These are phyloP conservation scores for Torymus auratus DNA, from an alignment of 2,888 invertebrate species.

Conservation along the genomic window DNA sequence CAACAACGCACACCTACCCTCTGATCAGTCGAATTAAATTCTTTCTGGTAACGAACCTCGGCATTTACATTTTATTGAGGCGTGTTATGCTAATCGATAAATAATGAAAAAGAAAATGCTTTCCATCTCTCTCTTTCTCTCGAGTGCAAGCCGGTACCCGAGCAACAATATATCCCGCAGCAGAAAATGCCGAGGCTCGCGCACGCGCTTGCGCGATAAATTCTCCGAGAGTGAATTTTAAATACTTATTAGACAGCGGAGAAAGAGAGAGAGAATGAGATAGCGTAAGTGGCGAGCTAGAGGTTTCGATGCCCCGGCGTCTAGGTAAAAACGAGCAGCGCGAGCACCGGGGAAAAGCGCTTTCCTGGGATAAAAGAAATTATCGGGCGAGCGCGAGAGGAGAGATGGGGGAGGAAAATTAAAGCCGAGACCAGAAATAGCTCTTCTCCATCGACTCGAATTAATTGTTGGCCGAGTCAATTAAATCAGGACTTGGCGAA, in stretches of 20 bases:
- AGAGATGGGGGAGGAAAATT: constrained; percentile 28
- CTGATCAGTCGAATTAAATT: background rate
- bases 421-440: constrained; percentile 39
- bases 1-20: too few species aligned
- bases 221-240: constrained; percentile 43
- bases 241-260: constrained; percentile 15
- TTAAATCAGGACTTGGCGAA: constrained; percentile 60
- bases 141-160: background rate
- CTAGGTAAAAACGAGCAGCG: constrained; percentile 1
- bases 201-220: constrained; percentile 17
- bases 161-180: background rate
- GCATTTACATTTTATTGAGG: constrained; percentile 20
- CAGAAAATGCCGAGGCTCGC: background rate
- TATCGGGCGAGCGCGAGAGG: constrained; percentile 25
- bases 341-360: too few species aligned
- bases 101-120: constrained; percentile 12
- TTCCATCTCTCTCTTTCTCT: too few species aligned
- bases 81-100: constrained; percentile 27
- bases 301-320: background rate
- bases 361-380: constrained; percentile 42
- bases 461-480: constrained; percentile 64
- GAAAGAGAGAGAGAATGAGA: constrained; percentile 4
- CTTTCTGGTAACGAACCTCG: background rate
- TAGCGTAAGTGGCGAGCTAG: constrained; percentile 22
- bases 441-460: constrained; percentile 54